Conservation (phyloP, 2,797 vertebrate genomes). For the Tangara arthus region DNA sequence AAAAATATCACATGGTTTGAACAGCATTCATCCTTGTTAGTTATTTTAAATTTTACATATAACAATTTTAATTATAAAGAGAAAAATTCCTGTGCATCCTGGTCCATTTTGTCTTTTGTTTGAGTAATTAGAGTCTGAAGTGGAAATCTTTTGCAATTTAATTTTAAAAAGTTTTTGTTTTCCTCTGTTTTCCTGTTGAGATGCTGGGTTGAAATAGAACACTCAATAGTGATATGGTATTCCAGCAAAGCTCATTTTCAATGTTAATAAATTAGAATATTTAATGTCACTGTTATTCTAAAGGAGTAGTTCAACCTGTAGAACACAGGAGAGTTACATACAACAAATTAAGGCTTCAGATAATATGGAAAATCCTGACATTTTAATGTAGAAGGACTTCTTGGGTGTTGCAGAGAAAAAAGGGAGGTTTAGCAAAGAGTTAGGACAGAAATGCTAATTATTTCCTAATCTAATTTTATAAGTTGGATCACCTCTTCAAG, state of each 20-base stretch:
- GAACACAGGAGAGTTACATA: not conserved
- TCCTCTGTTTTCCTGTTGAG: not conserved
- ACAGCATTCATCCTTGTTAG: not conserved
- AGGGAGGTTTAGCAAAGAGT: not conserved
- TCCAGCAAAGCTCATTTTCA: not conserved
- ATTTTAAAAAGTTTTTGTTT: not conserved
- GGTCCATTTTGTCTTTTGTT: not conserved
- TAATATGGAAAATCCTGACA: not conserved
- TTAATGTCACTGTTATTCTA: not conserved
- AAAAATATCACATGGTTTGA: not conserved
- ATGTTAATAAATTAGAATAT: not conserved
- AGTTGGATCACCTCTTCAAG: not conserved
- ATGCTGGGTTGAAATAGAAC: not conserved
- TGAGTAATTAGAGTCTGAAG: not conserved
- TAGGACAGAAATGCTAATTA: not conserved
- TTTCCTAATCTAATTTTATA: not conserved
- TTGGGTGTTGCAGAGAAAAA: not conserved
- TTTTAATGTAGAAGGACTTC: not conserved
- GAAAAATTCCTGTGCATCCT: not conserved
- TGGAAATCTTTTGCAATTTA: not conserved
- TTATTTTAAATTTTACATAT: not conserved
- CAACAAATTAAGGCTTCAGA: not conserved
- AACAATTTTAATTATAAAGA: not conserved
- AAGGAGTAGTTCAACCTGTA: not conserved
- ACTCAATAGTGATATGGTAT: not conserved